Evolutionary conservation across 2,113 vertebrate genomes (phyloP), one percentile per base, ranked within the genome.

Genomic region (Vombatus ursinus): DNA sequence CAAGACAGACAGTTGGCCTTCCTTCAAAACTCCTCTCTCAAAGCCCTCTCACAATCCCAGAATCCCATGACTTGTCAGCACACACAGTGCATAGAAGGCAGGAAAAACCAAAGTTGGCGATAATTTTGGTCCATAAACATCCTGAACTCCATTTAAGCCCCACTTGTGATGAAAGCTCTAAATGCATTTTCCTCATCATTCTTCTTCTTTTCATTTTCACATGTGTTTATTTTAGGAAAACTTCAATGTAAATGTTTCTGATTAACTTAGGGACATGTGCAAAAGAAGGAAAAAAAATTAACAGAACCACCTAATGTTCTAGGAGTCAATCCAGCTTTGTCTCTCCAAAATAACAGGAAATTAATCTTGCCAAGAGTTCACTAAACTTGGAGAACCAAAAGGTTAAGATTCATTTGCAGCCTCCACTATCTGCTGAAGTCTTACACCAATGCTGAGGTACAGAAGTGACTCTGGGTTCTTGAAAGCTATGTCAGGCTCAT

Each of bases 201-300:
- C 52, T n/a, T 97, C 95, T 47, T 52, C 50, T 31, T 11, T 91
- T 91, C 44, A 91, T 61, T 3, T 3, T 95, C 50, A 89, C 8
- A 52, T 89, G 53, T 94, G n/a, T 92, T 94, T 92, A 92, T 92
- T 68, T 90, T 95, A 44, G 51, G 52, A 90, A 23, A 95, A 61
- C 26, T 84, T 11, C 92, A 77, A 68, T 19, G 93, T 89, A n/a
- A 94, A 93, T 37, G 25, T 90, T 44, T 89, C 52, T 77, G 49
- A 92, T 93, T 54, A 11, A 54, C 91, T 90, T 49, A 19, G 11
- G 52, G 24, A 54, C 50, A 89, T 90, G 89, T 90, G 47, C 3
- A 50, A 90, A 90, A 90, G 37, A 91, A 52, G 57, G 90, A 77
- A 19, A 50, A 57, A 93, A 77, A 92, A 22, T 50, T 57, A 26